Base-by-base conservation (phyloP, 2,113 vertebrate genomes). In the Rhabdornis inornatus region DNA sequence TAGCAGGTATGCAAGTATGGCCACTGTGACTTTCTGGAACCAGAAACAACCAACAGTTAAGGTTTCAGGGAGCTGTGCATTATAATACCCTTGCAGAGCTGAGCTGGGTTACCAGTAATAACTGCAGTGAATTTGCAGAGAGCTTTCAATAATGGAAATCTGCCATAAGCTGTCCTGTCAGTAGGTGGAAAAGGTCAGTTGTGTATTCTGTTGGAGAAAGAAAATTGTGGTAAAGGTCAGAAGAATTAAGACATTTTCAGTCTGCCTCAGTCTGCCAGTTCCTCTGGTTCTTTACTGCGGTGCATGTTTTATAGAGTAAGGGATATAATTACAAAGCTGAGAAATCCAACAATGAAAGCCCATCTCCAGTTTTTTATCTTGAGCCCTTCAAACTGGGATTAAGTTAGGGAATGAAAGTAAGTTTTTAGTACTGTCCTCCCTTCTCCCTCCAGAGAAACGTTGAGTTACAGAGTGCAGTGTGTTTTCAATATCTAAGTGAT, bases 321-420 rank as follows among this genome's bases (percentile, higher is more conserved):
- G 57, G 89, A 90, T 93, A 92, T 94, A 97, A 97, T 98, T 97
- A 96, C 90, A 96, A 95, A 97, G 78, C 83, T 97, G 59, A 96
- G 92, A 95, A 97, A 95, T n/a, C 35, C 61, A 85, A 84, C 68
- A 96, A 63, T 57, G 86, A 96, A 90, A 92, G 35, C 50, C 66
- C 64, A 50, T 93, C 87, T 95, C 81, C 83, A 96, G n/a, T 93
- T 96, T 52, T 97, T 97, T 95, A 93, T 92, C 87, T 89, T 69
- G 75, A 86, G 83, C 82, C 87, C 70, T 96, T 96, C 66, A 89
- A 95, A 66, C 75, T 96, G 87, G 68, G 90, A 83, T 97, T 95
- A 95, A 90, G 89, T 93, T 97, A 86, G 83, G 52, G 60, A 83
- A 55, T 47, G 11, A 81, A 81, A 65, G 33, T 23, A 65, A 64